Evolutionary conservation across 2,113 vertebrate genomes (phyloP).

Genomic region (Sinosuthora webbiana): DNA sequence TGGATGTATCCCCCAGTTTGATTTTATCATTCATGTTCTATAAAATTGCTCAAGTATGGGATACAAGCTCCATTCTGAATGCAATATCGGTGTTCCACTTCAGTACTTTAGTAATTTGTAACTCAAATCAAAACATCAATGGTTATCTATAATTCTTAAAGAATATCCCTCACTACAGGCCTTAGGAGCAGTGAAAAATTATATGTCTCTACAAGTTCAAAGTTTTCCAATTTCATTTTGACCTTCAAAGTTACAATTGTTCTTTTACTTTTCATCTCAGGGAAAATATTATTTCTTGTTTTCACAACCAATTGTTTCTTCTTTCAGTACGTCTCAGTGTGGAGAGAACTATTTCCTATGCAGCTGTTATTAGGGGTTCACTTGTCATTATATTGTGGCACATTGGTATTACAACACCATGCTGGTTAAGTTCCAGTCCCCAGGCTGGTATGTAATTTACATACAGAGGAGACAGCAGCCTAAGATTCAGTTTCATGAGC

Average conservation of each 20-base stretch:
- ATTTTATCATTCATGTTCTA: background rate
- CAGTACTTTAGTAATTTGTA: background rate
- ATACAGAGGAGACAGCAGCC: background rate
- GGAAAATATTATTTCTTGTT: background rate
- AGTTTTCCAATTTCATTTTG: background rate
- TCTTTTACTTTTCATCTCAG: background rate
- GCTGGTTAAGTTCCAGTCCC: background rate
- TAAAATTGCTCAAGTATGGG: background rate
- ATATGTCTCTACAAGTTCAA: background rate
- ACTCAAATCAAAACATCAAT: background rate
- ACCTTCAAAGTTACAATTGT: background rate
- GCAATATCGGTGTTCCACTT: background rate
- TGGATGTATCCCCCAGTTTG: background rate
- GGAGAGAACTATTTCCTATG: background rate
- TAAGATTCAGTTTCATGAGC: background rate
- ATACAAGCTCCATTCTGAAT: background rate
- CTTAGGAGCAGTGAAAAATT: background rate
- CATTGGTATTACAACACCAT: background rate
- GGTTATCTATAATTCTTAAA: background rate
- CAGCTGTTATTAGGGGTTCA: background rate
- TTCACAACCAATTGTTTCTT: background rate
- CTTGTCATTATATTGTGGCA: background rate
- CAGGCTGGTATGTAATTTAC: background rate
- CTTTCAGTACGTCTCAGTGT: background rate
- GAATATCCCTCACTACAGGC: background rate